phyloP scores from a whole-genome alignment of 1,140 invertebrate genomes.

The Macrobrachium nipponense region DNA sequence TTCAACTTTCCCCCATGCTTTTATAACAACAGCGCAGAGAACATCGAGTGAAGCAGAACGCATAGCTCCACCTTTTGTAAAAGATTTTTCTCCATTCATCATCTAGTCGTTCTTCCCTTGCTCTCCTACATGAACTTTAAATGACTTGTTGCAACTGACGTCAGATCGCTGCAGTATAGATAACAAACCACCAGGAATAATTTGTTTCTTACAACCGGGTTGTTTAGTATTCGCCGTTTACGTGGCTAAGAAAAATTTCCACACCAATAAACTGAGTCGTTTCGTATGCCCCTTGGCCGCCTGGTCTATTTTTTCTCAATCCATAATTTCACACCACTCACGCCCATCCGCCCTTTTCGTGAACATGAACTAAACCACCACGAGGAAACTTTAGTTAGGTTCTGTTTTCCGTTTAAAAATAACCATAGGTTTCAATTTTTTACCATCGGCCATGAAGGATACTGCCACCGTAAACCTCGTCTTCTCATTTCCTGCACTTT shows the following conservation, averaged over 20 bases:
- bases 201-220: background rate
- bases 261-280: background rate
- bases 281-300: background rate
- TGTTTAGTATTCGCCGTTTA: constrained; percentile 11
- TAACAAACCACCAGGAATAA: constrained; percentile 4
- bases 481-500: too few species aligned
- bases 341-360: background rate
- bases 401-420: too few species aligned
- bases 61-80: constrained; percentile 4
- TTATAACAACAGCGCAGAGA: too few species aligned
- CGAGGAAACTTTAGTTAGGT: too few species aligned
- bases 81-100: constrained; percentile 14
- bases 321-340: background rate
- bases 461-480: too few species aligned
- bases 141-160: constrained; percentile 8
- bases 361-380: too few species aligned
- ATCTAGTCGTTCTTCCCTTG: constrained; percentile 28
- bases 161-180: constrained; percentile 19
- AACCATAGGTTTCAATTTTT: too few species aligned
- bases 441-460: too few species aligned
- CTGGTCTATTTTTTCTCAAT: constrained; percentile 6
- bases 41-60: background rate
- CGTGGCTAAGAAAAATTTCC: background rate
- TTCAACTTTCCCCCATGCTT: too few species aligned
- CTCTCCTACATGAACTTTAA: constrained; percentile 1